A percentile compares a stretch with the other conserved stretches of the same genome.
These are phyloP conservation scores for Xestia c-nigrum DNA, from an alignment of 2,888 invertebrate genomes.

Conservation along the genomic window DNA sequence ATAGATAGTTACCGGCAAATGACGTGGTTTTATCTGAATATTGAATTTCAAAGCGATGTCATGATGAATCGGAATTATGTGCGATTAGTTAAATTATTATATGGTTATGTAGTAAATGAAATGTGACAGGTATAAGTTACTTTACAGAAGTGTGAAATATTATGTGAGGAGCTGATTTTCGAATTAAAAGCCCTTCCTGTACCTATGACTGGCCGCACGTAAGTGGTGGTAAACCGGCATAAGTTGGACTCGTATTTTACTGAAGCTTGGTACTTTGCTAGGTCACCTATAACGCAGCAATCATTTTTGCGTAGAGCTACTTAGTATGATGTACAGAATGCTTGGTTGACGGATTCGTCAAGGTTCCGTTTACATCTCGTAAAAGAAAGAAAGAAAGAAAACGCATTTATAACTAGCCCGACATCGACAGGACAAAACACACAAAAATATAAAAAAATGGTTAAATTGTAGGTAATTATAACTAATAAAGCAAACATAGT, in stretches of 20 bases:
- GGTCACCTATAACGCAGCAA: neutral
- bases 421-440: no score
- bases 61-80: constrained; percentile 3
- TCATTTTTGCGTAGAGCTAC: no score
- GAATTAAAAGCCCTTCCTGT: neutral
- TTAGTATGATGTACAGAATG: no score
- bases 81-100: neutral
- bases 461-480: no score
- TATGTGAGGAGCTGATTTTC: neutral
- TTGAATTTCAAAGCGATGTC: constrained; percentile 29
- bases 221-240: neutral
- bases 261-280: neutral
- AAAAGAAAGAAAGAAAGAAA: no score
- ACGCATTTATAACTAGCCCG: no score
- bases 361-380: no score
- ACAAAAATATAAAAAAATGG: no score
- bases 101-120: neutral
- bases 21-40: constrained; percentile 4
- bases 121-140: neutral
- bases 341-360: no score
- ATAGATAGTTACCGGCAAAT: constrained; percentile 19
- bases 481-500: no score
- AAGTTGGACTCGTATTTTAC: neutral
- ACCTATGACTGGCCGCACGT: neutral
- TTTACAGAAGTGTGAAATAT: constrained; percentile 12